phyloP scores from a whole-genome alignment of 2,888 invertebrate genomes.

The Leucoptera coffeella region DNA sequence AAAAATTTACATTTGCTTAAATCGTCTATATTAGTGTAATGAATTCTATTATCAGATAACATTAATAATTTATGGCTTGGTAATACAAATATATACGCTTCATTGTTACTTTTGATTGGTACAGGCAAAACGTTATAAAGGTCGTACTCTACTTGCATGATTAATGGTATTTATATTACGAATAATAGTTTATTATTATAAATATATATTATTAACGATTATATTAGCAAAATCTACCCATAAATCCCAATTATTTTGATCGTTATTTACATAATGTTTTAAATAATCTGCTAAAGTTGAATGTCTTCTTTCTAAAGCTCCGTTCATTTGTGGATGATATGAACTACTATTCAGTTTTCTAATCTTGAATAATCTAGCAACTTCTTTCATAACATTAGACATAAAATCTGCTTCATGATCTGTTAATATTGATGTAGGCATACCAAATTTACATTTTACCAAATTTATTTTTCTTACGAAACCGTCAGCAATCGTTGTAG shows the following conservation, averaged over 20 bases:
- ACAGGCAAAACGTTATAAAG: conserved; percentile 8
- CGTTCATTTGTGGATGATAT: conserved; percentile 15
- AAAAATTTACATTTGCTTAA: no score
- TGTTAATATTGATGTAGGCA: conserved; percentile 14
- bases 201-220: conserved; percentile 14
- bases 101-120: conserved; percentile 7
- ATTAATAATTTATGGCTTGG: conserved; percentile 5
- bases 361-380: conserved; percentile 13
- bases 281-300: conserved; percentile 14
- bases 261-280: conserved; percentile 14
- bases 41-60: conserved; percentile 7
- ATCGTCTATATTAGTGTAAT: no score
- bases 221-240: conserved; percentile 13
- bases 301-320: conserved; percentile 13
- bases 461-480: conserved; percentile 10
- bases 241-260: conserved; percentile 15
- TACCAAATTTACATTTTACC: conserved; percentile 15
- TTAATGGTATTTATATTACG: conserved; percentile 11
- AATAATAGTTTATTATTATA: conserved; percentile 10
- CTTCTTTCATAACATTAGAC: conserved; percentile 13
- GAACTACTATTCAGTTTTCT: conserved; percentile 12
- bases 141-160: conserved; percentile 9
- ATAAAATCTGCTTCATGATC: conserved; percentile 20
- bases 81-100: conserved; percentile 2
- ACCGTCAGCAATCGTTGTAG: conserved; percentile 12